Base-by-base conservation (phyloP, 2,113 vertebrate genomes). In the Leucosticte australis region DNA sequence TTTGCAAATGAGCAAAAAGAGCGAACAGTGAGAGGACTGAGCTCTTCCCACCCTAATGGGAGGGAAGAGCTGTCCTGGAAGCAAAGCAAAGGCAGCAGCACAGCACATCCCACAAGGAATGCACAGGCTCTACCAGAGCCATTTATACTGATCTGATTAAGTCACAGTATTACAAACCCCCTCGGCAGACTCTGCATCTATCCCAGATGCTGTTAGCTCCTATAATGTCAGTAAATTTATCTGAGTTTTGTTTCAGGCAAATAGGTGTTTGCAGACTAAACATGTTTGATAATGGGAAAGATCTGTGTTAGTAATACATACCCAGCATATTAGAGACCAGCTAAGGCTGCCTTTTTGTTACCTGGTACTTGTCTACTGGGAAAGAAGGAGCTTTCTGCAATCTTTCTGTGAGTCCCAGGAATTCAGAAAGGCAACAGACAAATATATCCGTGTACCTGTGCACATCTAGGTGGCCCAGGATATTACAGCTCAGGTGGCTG, bases 371-470 rank as follows among this genome's bases (percentile, higher is more conserved):
- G 16, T 35, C 39, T 78, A 15, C 69, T 82, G 56, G 10, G 11
- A 28, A 56, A 74, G 31, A 41, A 87, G 37, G 56, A 74, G 10
- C 31, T 87, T 75, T 39, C 37, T n/a, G 47, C 15, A 41, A 2
- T 53, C 41, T 20, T 83, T 31, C 37, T 70, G 14, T 0, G 0
- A 57, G 30, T 28, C 33, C 7, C 7, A 19, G 42, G 28, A 62
- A 39, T 65, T 83, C 30, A 64, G 28, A 60, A 55, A 77, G 37
- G 24, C 44, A 79, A 6, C 67, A 47, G 39, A 17, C 6, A 86
- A 33, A 55, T 52, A 10, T 7, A 13, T 23, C 17, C 0, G 1
- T 39, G 30, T 63, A 6, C 37, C 42, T 76, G 0, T 56, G 63
- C 27, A 33, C 8, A 26, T 33, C 18, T 64, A 21, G 22, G 23